phyloP scores from a whole-genome alignment of 2,888 invertebrate genomes.

The Portevinia maculata region DNA sequence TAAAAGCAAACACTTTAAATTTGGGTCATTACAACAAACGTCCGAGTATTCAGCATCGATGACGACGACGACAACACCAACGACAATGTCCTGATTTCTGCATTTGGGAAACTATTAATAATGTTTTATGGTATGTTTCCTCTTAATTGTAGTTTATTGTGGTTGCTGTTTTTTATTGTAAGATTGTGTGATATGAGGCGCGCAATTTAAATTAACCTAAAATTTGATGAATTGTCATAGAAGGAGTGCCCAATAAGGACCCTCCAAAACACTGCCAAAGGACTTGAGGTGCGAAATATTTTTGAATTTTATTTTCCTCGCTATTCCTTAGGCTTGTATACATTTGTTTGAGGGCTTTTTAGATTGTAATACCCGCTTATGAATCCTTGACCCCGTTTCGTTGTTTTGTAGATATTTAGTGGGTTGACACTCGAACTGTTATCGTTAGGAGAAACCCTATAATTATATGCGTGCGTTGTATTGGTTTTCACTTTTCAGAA shows the following conservation, averaged over 20 bases:
- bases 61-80: constrained; percentile 38
- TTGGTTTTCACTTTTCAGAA: constrained; percentile 25
- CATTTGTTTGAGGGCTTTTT: neutral
- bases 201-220: constrained; percentile 54
- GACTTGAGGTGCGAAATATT: constrained; percentile 27
- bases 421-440: constrained; percentile 34
- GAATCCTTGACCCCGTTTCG: constrained; percentile 58
- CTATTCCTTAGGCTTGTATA: neutral
- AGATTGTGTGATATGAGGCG: constrained; percentile 21
- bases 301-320: constrained; percentile 16
- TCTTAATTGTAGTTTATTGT: constrained; percentile 62
- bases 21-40: constrained; percentile 23
- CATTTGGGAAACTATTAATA: constrained; percentile 49
- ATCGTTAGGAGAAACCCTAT: constrained; percentile 45
- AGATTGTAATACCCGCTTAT: constrained; percentile 9
- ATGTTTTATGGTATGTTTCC: constrained; percentile 67
- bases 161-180: constrained; percentile 21
- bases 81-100: constrained; percentile 20
- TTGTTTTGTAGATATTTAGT: neutral
- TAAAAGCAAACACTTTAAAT: constrained; percentile 33
- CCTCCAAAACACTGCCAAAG: constrained; percentile 14
- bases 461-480: constrained; percentile 61
- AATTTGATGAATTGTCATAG: constrained; percentile 6
- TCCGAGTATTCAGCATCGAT: constrained; percentile 52
- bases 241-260: constrained; percentile 6